Evolutionary conservation across 2,797 vertebrate species (phyloP), one percentile per base, ranked within the genome.

Genomic region (Ataeniobius toweri): DNA sequence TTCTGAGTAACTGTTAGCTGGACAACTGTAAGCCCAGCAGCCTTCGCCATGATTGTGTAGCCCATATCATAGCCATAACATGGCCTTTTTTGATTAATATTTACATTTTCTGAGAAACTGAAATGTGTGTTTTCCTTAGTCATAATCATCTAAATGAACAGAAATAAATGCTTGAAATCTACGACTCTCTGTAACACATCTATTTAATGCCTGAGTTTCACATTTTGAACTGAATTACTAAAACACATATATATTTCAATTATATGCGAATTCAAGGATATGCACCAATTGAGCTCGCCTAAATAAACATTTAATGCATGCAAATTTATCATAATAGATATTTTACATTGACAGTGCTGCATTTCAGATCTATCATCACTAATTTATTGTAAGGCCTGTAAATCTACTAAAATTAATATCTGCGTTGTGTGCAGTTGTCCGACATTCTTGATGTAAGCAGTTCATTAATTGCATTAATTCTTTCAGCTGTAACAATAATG

Each of bases 381-480:
- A 22, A 56, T n/a, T 56, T n/a, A 56, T 68, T 39, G 36, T 44
- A 44, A 68, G 44, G 22, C 39, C 22, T 44, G 22, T 68, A 68
- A 61, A 31, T 65, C 41, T 71, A n/a, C 31, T 0, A 67, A 68
- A 39, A 67, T 53, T 26, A 68, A 22, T 61, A 20, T 50, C 36
- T 68, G 58, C 6, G 73, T 80, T 48, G 36, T 78, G 22, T 18
- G 24, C 48, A 67, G 3, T 5, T 65, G 8, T 18, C 16, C 13
- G 22, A 51, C 59, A 71, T 51, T 61, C 41, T 74, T 51, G 2
- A 75, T 70, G 74, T 56, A 69, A 68, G 73, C 56, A 51, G 56
- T 76, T 75, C 58, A 71, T 74, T 74, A 81, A 75, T 77, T 80
- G 73, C 78, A 46, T 71, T 75, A 51, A 68, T 75, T 55, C 59